A percentile compares a stretch with the other conserved stretches of the same genome.
Conservation (phyloP, 2,797 vertebrate genomes). For the Rhabdophis nuchalis region DNA sequence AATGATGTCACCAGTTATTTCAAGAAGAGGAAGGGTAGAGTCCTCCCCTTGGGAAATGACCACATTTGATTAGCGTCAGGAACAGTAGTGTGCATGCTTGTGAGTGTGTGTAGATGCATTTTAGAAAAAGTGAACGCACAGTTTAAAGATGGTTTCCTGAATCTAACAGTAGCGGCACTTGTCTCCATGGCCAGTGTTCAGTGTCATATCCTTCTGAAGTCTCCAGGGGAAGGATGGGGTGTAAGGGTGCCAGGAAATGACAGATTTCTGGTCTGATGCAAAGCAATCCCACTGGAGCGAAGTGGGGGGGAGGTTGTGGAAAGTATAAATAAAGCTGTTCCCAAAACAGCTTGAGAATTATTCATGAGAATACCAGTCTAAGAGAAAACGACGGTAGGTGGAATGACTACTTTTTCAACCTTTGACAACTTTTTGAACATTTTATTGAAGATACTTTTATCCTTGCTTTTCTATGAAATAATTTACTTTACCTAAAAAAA, state of each 20-base stretch:
- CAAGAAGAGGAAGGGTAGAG: constrained; percentile 69
- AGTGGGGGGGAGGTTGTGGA: constrained; percentile 43
- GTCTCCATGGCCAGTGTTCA: constrained; percentile 69
- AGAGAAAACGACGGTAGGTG: constrained; percentile 66
- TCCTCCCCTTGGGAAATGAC: constrained; percentile 62
- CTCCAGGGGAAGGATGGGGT: constrained; percentile 40
- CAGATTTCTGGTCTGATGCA: constrained; percentile 70
- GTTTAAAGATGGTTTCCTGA: constrained; percentile 68
- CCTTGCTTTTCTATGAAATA: background rate
- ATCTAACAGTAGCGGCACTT: constrained; percentile 48
- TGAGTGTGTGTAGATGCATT: constrained; percentile 47
- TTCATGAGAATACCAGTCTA: constrained; percentile 38
- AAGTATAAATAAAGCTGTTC: constrained; percentile 69
- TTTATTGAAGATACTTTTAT: background rate
- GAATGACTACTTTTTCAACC: background rate
- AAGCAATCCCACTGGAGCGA: constrained; percentile 64
- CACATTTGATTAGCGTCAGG: constrained; percentile 62
- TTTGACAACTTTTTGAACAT: background rate
- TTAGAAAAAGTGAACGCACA: constrained; percentile 69
- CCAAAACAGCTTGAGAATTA: constrained; percentile 66
- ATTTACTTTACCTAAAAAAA: constrained; percentile 21
- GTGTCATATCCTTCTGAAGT: constrained; percentile 74
- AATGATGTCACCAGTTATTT: constrained; percentile 71
- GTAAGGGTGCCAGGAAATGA: constrained; percentile 67
- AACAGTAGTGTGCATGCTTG: constrained; percentile 56